A percentile compares a stretch with the other conserved stretches of the same genome.
Conservation (phyloP, 2,113 vertebrate species). For the Dromas ardeola region DNA sequence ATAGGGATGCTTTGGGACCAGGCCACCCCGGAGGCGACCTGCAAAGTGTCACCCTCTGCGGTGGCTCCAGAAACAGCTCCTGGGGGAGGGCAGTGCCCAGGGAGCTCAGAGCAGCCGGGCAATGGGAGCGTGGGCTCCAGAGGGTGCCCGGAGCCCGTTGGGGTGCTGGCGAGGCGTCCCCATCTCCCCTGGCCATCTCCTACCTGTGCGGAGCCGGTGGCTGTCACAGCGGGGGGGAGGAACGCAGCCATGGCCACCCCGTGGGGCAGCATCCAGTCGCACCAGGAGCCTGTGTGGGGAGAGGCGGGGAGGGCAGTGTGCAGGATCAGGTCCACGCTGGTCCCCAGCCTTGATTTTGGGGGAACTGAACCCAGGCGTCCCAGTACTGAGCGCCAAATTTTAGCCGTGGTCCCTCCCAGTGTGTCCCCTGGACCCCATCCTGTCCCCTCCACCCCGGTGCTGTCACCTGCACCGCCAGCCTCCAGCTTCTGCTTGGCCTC, state of each 20-base stretch:
- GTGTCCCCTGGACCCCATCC: not conserved
- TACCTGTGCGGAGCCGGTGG: not conserved
- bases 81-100: accelerated
- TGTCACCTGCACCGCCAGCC: not conserved
- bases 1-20: accelerated
- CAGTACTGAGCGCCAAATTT: accelerated
- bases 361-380: accelerated
- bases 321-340: accelerated
- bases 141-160: accelerated
- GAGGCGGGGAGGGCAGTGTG: not conserved
- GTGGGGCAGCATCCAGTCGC: not conserved
- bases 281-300: not conserved
- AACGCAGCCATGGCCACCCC: not conserved
- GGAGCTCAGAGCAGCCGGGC: not conserved
- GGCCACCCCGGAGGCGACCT: not conserved
- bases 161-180: accelerated
- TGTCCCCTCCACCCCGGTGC: not conserved
- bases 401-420: accelerated
- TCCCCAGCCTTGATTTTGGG: not conserved
- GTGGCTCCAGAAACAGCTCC: not conserved
- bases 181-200: accelerated
- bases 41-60: not conserved
- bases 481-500: slow-evolving; percentile 4
- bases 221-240: accelerated
- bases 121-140: accelerated